Percentiles rank a stretch among this genome's conserved stretches.
phyloP scores from a whole-genome alignment of 2,888 invertebrate species.

The Gerris lacustris region DNA sequence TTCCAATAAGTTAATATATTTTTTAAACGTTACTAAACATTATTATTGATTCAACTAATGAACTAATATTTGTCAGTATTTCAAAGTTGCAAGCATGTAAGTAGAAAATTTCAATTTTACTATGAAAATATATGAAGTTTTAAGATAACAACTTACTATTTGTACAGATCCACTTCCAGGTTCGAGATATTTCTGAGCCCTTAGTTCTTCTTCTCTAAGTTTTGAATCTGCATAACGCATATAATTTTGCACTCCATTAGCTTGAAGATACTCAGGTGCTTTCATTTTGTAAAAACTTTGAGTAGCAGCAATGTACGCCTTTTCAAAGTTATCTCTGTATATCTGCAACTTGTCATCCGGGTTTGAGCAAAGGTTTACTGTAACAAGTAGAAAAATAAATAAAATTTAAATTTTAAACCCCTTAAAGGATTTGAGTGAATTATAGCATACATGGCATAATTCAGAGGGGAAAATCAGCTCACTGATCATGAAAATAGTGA shows the following conservation, averaged over 20 bases:
- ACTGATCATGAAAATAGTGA: no score
- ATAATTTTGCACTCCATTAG: constrained; percentile 89
- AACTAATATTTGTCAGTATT: no score
- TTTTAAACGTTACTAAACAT: no score
- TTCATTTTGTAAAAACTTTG: constrained; percentile 84
- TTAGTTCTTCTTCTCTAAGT: constrained; percentile 83
- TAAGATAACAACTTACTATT: constrained; percentile 36
- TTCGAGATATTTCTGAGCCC: constrained; percentile 86
- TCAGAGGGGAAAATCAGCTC: no score
- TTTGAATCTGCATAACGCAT: constrained; percentile 95
- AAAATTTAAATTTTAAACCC: background rate
- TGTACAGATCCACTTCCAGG: constrained; percentile 67
- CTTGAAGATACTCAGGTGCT: constrained; percentile 75
- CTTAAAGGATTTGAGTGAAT: background rate
- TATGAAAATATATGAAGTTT: no score
- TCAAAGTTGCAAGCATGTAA: no score
- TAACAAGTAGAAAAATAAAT: constrained; percentile 32
- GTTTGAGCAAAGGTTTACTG: constrained; percentile 91
- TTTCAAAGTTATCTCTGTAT: constrained; percentile 93
- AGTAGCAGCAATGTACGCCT: constrained; percentile 87
- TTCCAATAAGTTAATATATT: no score
- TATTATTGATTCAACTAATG: no score
- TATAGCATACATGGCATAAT: no score
- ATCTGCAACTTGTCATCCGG: constrained; percentile 85
- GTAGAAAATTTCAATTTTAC: no score